Evolutionary conservation across 2,113 vertebrate genomes (phyloP).

Genomic region (Catharus bicknelli): DNA sequence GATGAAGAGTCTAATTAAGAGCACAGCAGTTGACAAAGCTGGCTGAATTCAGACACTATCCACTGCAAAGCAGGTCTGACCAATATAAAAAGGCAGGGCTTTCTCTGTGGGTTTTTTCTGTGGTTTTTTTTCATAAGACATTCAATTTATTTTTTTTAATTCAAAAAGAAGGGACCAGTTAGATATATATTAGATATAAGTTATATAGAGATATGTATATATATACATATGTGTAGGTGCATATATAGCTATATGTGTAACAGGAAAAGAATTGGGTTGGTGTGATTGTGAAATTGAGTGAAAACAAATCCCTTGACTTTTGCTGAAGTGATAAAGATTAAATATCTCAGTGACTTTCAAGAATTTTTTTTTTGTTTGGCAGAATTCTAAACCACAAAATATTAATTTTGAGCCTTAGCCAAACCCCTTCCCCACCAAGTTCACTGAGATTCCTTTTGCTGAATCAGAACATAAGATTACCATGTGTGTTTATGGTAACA

Average conservation of each 20-base stretch:
- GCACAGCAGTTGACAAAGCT: conserved; percentile 10
- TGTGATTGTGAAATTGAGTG: not conserved
- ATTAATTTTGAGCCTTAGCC: not conserved
- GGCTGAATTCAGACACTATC: not conserved
- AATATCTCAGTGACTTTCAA: not conserved
- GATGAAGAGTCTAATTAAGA: conserved; percentile 32
- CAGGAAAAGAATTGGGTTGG: not conserved
- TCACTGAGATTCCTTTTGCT: not conserved
- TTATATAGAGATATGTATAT: not conserved
- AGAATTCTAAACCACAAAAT: not conserved
- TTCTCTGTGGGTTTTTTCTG: not conserved
- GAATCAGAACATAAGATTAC: not conserved
- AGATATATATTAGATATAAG: not conserved
- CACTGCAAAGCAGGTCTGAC: not conserved
- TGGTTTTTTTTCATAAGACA: not conserved
- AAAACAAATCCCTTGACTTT: not conserved
- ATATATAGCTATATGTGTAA: not conserved
- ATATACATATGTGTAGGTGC: too few relatives aligned
- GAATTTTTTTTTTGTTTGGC: not conserved
- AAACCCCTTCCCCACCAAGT: not conserved
- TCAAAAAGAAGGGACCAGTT: not conserved
- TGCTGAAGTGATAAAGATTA: not conserved
- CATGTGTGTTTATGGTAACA: not conserved
- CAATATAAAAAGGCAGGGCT: not conserved
- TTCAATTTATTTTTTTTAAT: too few relatives aligned